Base-by-base conservation (phyloP, 30 jellyfish, hydroid and myxozoan species). In the Pelagia noctiluca region DNA sequence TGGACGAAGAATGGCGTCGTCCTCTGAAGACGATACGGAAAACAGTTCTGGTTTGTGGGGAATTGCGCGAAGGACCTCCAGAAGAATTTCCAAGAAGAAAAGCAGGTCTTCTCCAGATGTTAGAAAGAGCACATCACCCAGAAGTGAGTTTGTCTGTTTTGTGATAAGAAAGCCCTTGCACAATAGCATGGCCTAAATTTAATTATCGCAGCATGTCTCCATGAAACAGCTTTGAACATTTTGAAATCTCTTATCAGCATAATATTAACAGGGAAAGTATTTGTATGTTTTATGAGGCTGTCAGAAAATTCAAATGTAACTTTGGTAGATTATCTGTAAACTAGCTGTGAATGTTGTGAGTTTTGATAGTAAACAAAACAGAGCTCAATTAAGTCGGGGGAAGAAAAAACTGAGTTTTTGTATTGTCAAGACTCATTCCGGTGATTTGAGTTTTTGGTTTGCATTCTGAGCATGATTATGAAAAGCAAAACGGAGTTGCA, bases 1-100 rank as follows among this genome's bases (percentile, higher is more conserved):
- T n/a, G n/a, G n/a, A n/a, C n/a, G n/a, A n/a, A n/a, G n/a, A n/a
- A 79, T 79, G 90, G 90, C 91, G 24, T 81, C 84, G 4, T 16
- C 70, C 22, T 82, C 92, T 7, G 92, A 82, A 22, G 85, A 67
- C 33, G 92, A 82, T 34, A 53, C 80, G 68, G 85, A 80, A 69
- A 69, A 21, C 38, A 2, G 34, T 52, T 67, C 72, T n/a, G 74
- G 92, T 50, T 82, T 82, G 29, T 82, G 85, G 92, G 74, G 92
- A 42, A 69, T 82, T 21, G 82, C 85, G 47, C 46, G 80, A 34
- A 54, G 85, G 25, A 35, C 92, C 11, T 21, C 85, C 28, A 82
- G 62, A 53, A 82, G 75, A 63, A 73, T 64, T 16, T 82, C 92
- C 25, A 82, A 82, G 33, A 82, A 67, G 26, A 75, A 82, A 49